phyloP scores from a whole-genome alignment of 2,797 vertebrate genomes.

The Falco cherrug region DNA sequence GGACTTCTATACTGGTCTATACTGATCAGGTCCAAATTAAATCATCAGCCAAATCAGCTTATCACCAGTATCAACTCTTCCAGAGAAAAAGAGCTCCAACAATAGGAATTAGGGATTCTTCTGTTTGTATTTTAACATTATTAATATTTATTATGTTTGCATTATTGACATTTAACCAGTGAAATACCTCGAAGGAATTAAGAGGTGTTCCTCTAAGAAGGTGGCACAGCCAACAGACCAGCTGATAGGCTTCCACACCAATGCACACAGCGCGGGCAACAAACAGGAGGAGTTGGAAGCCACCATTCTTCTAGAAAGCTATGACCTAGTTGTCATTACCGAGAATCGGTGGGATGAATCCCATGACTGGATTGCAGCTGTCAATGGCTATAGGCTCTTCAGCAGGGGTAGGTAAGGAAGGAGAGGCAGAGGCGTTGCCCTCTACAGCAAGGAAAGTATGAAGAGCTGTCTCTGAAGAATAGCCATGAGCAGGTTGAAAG shows the following conservation, averaged over 20 bases:
- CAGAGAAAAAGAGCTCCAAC: background rate
- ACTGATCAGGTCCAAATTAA: background rate
- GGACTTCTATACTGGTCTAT: background rate
- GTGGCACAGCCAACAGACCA: background rate
- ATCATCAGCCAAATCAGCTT: background rate
- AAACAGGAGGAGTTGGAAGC: background rate
- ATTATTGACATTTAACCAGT: background rate
- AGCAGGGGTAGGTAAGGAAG: background rate
- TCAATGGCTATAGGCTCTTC: background rate
- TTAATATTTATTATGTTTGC: background rate
- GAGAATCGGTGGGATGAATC: background rate
- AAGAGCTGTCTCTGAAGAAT: background rate
- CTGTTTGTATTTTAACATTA: background rate
- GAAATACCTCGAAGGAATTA: background rate
- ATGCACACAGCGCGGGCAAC: background rate
- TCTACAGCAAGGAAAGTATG: background rate
- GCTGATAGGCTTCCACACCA: background rate
- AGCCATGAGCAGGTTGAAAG: background rate
- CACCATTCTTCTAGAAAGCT: background rate
- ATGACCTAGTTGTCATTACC: background rate
- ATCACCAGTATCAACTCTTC: rapidly evolving
- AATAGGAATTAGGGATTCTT: background rate
- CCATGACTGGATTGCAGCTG: background rate
- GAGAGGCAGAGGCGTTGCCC: rapidly evolving
- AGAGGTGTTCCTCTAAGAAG: background rate